Conservation (phyloP, 1,140 invertebrate species). For the Drosophila cardini region DNA sequence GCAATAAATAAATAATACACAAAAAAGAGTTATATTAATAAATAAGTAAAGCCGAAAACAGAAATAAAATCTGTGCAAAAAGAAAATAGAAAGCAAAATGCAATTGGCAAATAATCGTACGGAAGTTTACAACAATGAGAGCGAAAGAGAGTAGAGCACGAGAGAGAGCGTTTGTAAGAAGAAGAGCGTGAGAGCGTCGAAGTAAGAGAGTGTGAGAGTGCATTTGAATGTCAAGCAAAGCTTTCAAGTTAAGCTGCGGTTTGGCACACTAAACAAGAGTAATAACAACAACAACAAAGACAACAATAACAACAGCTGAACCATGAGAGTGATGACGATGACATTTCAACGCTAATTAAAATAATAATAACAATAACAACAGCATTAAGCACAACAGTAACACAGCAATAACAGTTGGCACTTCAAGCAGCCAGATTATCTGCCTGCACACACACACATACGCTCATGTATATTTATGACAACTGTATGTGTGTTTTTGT, state of each 20-base stretch:
- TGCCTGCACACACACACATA: slow-evolving; percentile 16
- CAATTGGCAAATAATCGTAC: slow-evolving; percentile 38
- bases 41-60: slow-evolving; percentile 22
- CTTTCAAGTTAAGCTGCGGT: slow-evolving; percentile 16
- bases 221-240: slow-evolving; percentile 5
- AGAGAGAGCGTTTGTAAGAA: slow-evolving; percentile 13
- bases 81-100: slow-evolving; percentile 51
- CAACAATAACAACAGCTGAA: slow-evolving; percentile 16
- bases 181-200: not conserved
- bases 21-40: slow-evolving; percentile 40
- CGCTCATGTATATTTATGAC: not conserved
- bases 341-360: slow-evolving; percentile 78
- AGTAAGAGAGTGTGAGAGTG: slow-evolving; percentile 1
- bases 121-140: slow-evolving; percentile 54
- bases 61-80: not conserved
- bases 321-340: slow-evolving; percentile 57
- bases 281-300: slow-evolving; percentile 18
- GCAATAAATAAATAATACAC: slow-evolving; percentile 56
- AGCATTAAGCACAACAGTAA: slow-evolving; percentile 31
- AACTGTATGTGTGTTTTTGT: slow-evolving; percentile 19
- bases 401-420: slow-evolving; percentile 67
- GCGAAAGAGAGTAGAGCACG: slow-evolving; percentile 31
- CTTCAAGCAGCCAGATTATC: slow-evolving; percentile 72
- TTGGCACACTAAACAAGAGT: slow-evolving; percentile 33
- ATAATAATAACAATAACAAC: slow-evolving; percentile 77